phyloP scores from a whole-genome alignment of 2,888 invertebrate genomes.

The Lysandra coridon region DNA sequence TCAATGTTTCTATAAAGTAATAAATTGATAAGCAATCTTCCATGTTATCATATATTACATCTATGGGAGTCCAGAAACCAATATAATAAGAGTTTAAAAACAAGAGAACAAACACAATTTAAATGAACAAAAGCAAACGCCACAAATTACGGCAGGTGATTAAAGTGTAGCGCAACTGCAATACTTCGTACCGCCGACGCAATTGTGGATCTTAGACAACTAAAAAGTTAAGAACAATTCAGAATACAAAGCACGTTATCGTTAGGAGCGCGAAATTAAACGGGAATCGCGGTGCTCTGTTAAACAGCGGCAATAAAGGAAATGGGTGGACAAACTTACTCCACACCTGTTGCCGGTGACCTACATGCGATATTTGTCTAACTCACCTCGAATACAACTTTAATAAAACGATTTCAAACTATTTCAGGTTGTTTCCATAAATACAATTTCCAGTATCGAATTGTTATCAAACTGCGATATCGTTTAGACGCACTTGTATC shows the following conservation, averaged over 20 bases:
- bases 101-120: neutral
- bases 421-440: neutral
- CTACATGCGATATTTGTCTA: constrained; percentile 37
- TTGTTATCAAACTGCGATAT: neutral
- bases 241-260: constrained; percentile 37
- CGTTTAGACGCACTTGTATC: neutral
- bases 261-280: constrained; percentile 37
- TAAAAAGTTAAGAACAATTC: constrained; percentile 30
- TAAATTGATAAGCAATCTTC: no score
- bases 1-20: no score
- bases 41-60: no score
- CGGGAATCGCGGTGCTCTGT: constrained; percentile 34
- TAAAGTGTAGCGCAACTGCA: constrained; percentile 20
- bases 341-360: constrained; percentile 43
- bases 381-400: constrained; percentile 30
- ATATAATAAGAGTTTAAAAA: neutral
- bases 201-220: constrained; percentile 28
- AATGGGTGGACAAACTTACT: constrained; percentile 40
- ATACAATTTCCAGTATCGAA: constrained; percentile 1
- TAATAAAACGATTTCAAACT: constrained; percentile 4
- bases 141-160: constrained; percentile 13
- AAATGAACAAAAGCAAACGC: constrained; percentile 1
- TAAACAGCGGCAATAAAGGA: constrained; percentile 38
- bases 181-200: constrained; percentile 4
- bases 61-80: neutral